A percentile compares a stretch with the other conserved stretches of the same genome.
Conservation (phyloP, 1,140 invertebrate species). For the Protaetia brevitarsis region DNA sequence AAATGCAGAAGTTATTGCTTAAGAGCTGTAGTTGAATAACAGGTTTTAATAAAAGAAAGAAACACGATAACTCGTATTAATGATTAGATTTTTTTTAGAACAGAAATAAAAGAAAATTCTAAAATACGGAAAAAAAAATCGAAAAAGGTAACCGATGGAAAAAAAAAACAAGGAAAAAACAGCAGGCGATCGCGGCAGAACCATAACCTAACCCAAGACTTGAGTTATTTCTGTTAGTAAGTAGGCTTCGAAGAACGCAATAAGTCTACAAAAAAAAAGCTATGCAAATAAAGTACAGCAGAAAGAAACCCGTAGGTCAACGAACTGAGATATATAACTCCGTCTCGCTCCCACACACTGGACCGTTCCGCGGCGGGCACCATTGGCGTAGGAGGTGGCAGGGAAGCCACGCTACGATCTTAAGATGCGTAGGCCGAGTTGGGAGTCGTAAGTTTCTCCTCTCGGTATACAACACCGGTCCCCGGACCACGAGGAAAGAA, state of each 20-base stretch:
- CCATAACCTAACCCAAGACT: conserved; percentile 47
- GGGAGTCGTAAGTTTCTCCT: no score
- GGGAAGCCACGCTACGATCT: neutral
- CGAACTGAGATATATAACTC: conserved; percentile 36
- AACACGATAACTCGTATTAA: no score
- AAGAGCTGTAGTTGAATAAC: no score
- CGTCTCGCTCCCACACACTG: conserved; percentile 37
- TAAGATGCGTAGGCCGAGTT: neutral
- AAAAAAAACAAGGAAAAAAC: conserved; percentile 3
- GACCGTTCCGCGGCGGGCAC: conserved; percentile 24
- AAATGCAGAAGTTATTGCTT: no score
- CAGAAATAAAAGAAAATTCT: no score
- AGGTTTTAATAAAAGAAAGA: no score
- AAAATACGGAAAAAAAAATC: neutral
- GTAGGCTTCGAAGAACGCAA: conserved; percentile 50
- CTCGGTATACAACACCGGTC: no score
- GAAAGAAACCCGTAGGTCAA: conserved; percentile 48
- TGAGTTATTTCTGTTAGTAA: conserved; percentile 51
- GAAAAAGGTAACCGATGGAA: neutral
- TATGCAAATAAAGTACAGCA: conserved; percentile 50
- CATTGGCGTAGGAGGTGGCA: conserved; percentile 29
- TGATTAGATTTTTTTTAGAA: no score
- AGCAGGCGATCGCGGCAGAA: conserved; percentile 23
- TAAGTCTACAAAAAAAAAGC: conserved; percentile 44
- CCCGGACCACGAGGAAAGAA: no score